phyloP scores from a whole-genome alignment of 1,140 invertebrate species.

The Lepidurus couesii region DNA sequence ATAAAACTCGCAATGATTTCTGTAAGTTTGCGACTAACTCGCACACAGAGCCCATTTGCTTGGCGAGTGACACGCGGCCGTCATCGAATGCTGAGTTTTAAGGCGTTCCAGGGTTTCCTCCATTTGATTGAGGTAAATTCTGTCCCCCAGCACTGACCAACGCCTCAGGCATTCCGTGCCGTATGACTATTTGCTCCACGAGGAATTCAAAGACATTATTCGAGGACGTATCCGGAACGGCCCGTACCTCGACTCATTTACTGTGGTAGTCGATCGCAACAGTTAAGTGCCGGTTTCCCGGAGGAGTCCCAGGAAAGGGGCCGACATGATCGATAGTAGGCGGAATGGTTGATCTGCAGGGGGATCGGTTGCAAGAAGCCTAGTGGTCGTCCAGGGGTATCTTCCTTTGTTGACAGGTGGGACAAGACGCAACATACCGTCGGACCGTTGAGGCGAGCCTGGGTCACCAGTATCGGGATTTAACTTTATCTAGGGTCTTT shows the following conservation, averaged over 20 bases:
- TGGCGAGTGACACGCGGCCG: constrained; percentile 35
- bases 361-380: constrained; percentile 2
- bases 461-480: constrained; percentile 35
- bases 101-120: constrained; percentile 35
- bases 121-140: constrained; percentile 33
- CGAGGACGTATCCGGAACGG: background rate
- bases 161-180: constrained; percentile 36
- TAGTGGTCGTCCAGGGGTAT: background rate
- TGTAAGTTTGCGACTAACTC: constrained; percentile 39
- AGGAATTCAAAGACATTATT: background rate
- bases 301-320: background rate
- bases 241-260: background rate
- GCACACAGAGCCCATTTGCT: constrained; percentile 37
- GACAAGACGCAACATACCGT: constrained; percentile 34
- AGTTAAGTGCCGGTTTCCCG: background rate
- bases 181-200: background rate
- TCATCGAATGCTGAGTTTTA: constrained; percentile 35
- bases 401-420: constrained; percentile 36
- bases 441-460: constrained; percentile 33
- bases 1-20: constrained; percentile 36
- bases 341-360: background rate
- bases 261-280: no score
- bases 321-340: background rate
- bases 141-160: constrained; percentile 38
- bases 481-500: constrained; percentile 35